Evolutionary conservation across 2,797 vertebrate genomes (phyloP).

Genomic region (Orientallactaga sibirica): DNA sequence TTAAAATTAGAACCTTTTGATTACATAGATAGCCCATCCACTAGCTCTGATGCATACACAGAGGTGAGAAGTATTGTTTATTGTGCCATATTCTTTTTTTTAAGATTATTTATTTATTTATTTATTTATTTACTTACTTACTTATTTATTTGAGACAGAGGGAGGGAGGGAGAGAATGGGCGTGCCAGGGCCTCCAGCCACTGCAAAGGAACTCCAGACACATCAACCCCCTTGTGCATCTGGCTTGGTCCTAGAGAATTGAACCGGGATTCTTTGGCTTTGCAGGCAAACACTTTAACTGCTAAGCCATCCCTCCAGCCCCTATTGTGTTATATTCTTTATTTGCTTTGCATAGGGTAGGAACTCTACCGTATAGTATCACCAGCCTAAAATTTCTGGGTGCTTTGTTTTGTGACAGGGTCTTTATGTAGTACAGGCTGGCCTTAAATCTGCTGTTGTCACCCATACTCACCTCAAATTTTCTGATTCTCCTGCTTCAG

Average conservation of each 20-base stretch:
- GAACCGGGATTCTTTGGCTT: no score
- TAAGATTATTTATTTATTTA: no score
- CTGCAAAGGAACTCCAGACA: no score
- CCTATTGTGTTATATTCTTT: no score
- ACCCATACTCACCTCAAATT: neutral
- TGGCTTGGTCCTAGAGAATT: no score
- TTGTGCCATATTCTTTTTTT: neutral
- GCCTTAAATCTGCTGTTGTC: neutral
- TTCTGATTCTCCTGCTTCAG: neutral
- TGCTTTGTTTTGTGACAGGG: neutral
- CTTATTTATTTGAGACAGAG: no score
- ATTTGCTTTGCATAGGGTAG: slow-evolving; percentile 4
- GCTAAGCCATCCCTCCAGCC: neutral
- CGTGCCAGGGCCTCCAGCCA: no score
- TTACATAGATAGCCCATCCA: neutral
- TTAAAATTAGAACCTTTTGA: slow-evolving; percentile 47
- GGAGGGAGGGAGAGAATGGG: no score
- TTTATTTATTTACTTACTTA: no score
- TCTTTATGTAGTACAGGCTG: neutral
- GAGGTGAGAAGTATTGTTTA: neutral
- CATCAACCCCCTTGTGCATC: no score
- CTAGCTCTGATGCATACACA: neutral
- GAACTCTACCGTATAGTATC: neutral
- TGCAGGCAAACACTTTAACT: no score
- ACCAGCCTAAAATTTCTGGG: neutral